Percentiles rank a stretch among this genome's conserved stretches.
These are phyloP conservation scores for Peromyscus attwateri DNA, from an alignment of 2,797 vertebrate genomes.

Conservation along the genomic window DNA sequence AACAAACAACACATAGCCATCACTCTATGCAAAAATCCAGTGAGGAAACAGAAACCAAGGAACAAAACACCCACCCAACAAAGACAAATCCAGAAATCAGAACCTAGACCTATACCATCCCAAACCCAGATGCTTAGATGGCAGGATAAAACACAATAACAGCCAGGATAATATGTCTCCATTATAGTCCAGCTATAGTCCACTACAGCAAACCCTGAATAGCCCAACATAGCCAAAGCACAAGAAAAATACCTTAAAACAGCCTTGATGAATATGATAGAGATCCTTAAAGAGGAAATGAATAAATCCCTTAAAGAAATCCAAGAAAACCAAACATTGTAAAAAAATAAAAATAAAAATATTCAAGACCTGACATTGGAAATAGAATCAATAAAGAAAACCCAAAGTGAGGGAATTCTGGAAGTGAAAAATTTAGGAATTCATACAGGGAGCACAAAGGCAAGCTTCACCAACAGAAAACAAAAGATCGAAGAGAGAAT, in stretches of 20 bases:
- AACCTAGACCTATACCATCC: not conserved
- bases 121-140: not conserved
- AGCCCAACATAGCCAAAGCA: not conserved
- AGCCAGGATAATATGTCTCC: not conserved
- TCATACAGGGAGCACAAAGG: not conserved
- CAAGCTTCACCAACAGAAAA: not conserved
- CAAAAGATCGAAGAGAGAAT: not conserved
- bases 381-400: not conserved
- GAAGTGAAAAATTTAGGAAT: not conserved
- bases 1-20: not conserved
- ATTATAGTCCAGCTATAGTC: not conserved
- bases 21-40: not conserved
- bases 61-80: not conserved
- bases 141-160: not conserved
- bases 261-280: not conserved
- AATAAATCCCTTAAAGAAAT: not conserved
- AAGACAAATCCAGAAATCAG: not conserved
- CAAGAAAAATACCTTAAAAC: not conserved
- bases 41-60: not conserved
- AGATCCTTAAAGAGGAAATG: not conserved
- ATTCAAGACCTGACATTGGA: not conserved
- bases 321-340: not conserved
- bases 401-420: not conserved
- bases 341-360: not conserved
- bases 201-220: not conserved